Percentiles rank a stretch among this genome's conserved stretches.
phyloP scores from a whole-genome alignment of 1,140 invertebrate genomes.

The Hylyphantes graminicola region DNA sequence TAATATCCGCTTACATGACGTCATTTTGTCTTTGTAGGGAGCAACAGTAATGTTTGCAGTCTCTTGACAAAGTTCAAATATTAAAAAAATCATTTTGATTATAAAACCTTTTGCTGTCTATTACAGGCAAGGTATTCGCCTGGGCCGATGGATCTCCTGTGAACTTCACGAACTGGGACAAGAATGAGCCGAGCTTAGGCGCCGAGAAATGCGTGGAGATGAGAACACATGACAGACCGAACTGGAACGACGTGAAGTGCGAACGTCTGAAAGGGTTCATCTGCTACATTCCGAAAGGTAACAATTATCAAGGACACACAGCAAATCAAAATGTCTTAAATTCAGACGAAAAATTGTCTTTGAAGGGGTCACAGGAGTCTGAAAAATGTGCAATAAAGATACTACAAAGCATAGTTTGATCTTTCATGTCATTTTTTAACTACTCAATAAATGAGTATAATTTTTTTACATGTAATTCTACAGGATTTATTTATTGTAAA shows the following conservation, averaged over 20 bases:
- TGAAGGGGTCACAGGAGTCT: no score
- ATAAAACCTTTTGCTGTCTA: not conserved
- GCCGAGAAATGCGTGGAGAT: conserved; percentile 27
- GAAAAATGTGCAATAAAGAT: no score
- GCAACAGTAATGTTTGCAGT: not conserved
- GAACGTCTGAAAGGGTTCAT: not conserved
- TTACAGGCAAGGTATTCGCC: conserved; percentile 2
- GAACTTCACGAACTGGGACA: conserved; percentile 17
- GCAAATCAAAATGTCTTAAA: no score
- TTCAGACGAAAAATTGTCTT: no score
- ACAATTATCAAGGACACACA: not conserved
- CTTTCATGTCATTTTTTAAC: no score
- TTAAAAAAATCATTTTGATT: no score
- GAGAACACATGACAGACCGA: not conserved
- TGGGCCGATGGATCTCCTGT: conserved; percentile 31
- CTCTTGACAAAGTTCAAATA: not conserved
- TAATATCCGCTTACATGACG: no score
- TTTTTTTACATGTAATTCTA: no score
- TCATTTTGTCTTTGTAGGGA: no score
- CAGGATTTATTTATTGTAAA: no score
- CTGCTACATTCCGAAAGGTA: conserved; percentile 15
- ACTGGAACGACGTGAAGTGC: conserved; percentile 38
- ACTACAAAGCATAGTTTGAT: no score
- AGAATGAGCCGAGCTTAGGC: conserved; percentile 7
- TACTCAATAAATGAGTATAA: no score